A percentile compares a stretch with the other conserved stretches of the same genome.
phyloP scores from a whole-genome alignment of 2,888 invertebrate species.

The Pandemis cinnamomeana region DNA sequence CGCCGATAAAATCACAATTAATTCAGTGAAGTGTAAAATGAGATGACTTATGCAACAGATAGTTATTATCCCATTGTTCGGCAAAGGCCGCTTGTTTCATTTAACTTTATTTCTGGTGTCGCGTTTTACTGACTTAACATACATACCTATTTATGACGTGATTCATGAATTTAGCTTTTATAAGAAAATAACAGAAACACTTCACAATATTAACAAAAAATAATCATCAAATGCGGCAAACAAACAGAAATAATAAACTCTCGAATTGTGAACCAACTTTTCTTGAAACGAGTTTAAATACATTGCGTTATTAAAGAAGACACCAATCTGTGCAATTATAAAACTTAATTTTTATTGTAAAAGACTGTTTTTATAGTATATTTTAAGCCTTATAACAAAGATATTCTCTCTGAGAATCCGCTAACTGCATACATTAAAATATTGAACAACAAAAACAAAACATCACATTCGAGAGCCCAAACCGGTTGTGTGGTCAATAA shows the following conservation, averaged over 20 bases:
- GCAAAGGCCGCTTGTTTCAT: constrained; percentile 39
- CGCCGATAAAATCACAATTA: constrained; percentile 14
- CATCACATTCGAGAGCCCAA: background rate
- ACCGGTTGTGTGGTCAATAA: background rate
- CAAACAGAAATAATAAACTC: no score
- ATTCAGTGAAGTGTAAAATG: constrained; percentile 48
- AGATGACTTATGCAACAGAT: constrained; percentile 48
- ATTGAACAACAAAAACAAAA: background rate
- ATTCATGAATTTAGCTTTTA: background rate
- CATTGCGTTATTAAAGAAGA: no score
- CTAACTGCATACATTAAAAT: constrained; percentile 1
- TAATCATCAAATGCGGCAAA: no score
- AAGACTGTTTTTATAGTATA: no score
- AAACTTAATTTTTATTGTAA: no score
- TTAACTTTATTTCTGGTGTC: constrained; percentile 1
- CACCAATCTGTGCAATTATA: no score
- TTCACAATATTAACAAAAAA: no score
- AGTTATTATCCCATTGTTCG: constrained; percentile 46
- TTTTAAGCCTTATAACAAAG: no score
- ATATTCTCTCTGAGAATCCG: background rate
- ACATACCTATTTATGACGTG: background rate
- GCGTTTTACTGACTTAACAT: constrained; percentile 11
- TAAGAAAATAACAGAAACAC: no score
- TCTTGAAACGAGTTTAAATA: no score
- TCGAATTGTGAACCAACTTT: no score